Percentiles rank a stretch among this genome's conserved stretches.
These are phyloP conservation scores for Phataginus tetradactyla DNA, from an alignment of 2,797 vertebrate species.

Conservation along the genomic window DNA sequence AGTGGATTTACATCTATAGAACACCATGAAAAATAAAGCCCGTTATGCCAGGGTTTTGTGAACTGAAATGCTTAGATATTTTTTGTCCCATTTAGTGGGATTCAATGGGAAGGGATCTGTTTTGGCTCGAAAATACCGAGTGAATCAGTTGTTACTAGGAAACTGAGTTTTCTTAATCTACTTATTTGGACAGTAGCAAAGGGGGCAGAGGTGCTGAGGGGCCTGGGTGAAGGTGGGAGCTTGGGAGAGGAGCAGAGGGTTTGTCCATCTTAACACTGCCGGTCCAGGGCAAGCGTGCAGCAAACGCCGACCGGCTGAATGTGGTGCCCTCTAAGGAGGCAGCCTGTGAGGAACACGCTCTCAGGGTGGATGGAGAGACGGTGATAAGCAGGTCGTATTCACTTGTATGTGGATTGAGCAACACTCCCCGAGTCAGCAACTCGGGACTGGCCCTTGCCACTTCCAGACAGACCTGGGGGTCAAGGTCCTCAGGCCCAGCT, in stretches of 20 bases:
- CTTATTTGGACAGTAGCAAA: not conserved
- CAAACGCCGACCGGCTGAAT: rapidly evolving
- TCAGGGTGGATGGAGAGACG: rapidly evolving
- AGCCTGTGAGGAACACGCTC: rapidly evolving
- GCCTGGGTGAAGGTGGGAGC: not conserved
- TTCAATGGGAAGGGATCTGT: not conserved
- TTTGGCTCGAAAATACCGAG: not conserved
- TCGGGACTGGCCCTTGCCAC: not conserved
- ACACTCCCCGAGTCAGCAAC: rapidly evolving
- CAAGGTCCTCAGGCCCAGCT: not conserved
- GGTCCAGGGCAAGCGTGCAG: rapidly evolving
- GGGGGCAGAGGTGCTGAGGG: not conserved
- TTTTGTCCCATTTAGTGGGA: not conserved
- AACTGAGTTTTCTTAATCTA: not conserved
- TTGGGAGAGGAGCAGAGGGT: not conserved
- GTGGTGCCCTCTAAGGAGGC: not conserved
- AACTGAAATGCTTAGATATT: not conserved
- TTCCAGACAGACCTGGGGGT: not conserved
- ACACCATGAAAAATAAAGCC: not conserved
- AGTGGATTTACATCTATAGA: not conserved
- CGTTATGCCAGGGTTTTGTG: not conserved
- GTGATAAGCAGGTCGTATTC: rapidly evolving
- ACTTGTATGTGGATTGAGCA: rapidly evolving
- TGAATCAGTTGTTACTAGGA: not conserved
- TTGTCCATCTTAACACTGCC: not conserved